Conservation (phyloP, 2,113 vertebrate genomes). For the Bubo bubo region DNA sequence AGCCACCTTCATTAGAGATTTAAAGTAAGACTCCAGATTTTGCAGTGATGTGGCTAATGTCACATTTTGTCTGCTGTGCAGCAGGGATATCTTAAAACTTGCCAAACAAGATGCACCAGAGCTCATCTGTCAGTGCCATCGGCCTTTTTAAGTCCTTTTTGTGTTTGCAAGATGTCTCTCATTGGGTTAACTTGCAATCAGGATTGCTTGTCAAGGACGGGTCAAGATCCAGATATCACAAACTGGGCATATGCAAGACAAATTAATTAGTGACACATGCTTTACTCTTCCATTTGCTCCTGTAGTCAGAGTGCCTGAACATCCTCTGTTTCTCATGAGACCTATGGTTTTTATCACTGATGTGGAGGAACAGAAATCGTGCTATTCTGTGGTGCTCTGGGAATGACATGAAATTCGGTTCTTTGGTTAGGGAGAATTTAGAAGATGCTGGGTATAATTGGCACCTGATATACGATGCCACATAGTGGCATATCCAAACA, state of each 20-base stretch:
- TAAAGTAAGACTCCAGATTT: neutral
- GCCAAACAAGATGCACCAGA: neutral
- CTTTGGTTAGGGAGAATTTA: neutral
- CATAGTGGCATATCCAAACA: neutral
- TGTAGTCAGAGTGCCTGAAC: neutral
- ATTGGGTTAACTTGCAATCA: neutral
- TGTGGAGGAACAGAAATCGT: neutral
- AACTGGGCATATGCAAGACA: neutral
- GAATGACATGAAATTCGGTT: neutral
- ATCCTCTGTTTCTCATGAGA: neutral
- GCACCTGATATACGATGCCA: fast-evolving
- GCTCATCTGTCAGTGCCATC: neutral
- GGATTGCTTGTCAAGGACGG: neutral
- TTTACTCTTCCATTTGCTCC: neutral
- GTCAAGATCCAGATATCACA: neutral
- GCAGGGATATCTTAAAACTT: neutral
- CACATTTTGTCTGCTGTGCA: neutral
- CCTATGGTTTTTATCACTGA: neutral
- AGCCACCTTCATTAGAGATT: neutral
- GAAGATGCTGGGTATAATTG: neutral
- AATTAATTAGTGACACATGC: neutral
- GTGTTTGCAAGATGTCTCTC: neutral
- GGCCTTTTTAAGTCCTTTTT: neutral
- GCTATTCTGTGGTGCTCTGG: neutral
- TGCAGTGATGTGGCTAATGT: neutral